A percentile compares a stretch with the other conserved stretches of the same genome.
phyloP scores from a whole-genome alignment of 1,140 invertebrate genomes.

The Akabosia matsudoensis region DNA sequence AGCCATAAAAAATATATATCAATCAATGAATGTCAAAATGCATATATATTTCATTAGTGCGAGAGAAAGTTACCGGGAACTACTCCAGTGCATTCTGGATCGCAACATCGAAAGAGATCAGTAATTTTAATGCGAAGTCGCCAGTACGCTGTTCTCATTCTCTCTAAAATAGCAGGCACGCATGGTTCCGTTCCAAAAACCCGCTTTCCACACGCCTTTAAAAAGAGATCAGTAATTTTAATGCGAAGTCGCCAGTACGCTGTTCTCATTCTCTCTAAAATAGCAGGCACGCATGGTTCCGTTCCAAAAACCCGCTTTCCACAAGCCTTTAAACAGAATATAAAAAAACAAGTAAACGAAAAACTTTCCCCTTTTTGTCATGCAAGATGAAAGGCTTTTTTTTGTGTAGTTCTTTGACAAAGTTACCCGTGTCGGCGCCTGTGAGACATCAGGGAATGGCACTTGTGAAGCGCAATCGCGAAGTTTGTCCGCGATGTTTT shows the following conservation, averaged over 20 bases:
- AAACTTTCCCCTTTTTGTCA: background rate
- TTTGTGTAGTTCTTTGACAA: too few relatives aligned
- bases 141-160: conserved; percentile 42
- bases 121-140: conserved; percentile 41
- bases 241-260: conserved; percentile 32
- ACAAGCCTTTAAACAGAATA: conserved; percentile 38
- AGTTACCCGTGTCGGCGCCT: conserved; percentile 35
- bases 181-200: conserved; percentile 44
- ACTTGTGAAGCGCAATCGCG: conserved; percentile 45
- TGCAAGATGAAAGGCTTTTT: too few relatives aligned
- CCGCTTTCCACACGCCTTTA: conserved; percentile 41
- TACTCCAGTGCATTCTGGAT: conserved; percentile 39
- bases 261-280: conserved; percentile 43
- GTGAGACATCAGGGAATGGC: conserved; percentile 34
- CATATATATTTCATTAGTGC: too few relatives aligned
- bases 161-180: conserved; percentile 42
- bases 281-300: conserved; percentile 40
- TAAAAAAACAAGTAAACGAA: too few relatives aligned
- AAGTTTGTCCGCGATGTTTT: conserved; percentile 42
- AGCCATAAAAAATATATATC: too few relatives aligned
- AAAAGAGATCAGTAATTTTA: background rate
- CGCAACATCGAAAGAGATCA: conserved; percentile 43
- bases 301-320: conserved; percentile 44
- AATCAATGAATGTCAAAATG: too few relatives aligned
- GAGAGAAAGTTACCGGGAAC: conserved; percentile 35